A percentile compares a stretch with the other conserved stretches of the same genome.
Conservation (phyloP, 2,797 vertebrate genomes). For the Dermochelys coriacea region DNA sequence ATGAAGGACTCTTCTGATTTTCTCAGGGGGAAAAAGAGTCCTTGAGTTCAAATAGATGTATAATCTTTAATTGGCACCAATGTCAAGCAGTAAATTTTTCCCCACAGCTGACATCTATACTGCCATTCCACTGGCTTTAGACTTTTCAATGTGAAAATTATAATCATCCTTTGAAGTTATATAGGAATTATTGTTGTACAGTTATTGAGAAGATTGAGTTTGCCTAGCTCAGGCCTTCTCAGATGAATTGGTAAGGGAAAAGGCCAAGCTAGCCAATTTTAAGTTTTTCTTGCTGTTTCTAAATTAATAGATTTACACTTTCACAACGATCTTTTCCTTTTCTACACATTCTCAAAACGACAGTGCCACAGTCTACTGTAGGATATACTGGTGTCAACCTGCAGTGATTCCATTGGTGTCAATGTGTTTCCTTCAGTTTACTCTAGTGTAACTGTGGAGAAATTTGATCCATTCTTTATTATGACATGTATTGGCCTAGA, state of each 20-base stretch:
- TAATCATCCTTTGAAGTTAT: background rate
- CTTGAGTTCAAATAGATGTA: background rate
- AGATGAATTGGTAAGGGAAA: background rate
- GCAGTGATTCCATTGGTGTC: background rate
- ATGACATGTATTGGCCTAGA: background rate
- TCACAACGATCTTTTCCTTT: background rate
- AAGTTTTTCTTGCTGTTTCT: background rate
- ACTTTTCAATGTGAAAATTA: background rate
- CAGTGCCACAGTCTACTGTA: background rate
- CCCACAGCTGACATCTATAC: background rate
- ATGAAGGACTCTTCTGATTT: accelerated
- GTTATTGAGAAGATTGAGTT: background rate
- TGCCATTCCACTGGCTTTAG: background rate
- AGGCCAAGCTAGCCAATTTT: background rate
- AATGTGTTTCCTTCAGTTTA: background rate
- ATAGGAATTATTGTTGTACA: background rate
- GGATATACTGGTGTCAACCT: background rate
- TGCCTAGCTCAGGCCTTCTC: background rate
- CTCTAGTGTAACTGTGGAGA: background rate
- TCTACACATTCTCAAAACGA: background rate
- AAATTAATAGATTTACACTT: background rate
- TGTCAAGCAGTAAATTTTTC: background rate
- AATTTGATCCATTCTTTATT: background rate
- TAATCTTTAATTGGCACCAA: background rate
- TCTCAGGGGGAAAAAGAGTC: background rate